phyloP scores from a whole-genome alignment of 2,113 vertebrate species.

The Ammodytes marinus region DNA sequence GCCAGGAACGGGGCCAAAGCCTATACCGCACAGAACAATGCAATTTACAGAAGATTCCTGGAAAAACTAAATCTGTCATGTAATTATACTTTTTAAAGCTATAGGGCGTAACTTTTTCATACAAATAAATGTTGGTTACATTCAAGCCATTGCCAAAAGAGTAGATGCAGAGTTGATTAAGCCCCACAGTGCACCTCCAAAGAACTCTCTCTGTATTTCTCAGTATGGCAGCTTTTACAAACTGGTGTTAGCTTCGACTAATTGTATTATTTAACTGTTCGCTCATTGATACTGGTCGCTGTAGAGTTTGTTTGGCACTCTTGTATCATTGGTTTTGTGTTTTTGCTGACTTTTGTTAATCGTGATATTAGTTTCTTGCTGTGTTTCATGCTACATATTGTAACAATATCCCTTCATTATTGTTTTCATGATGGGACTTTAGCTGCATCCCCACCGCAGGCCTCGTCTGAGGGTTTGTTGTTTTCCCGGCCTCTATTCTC shows the following conservation, averaged over 20 bases:
- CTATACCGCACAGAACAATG: slow-evolving; percentile 41
- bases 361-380: slow-evolving; percentile 44
- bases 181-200: no score
- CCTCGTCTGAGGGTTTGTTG: slow-evolving; percentile 48
- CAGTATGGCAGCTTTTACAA: no score
- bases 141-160: no score
- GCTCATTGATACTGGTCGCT: slow-evolving; percentile 16
- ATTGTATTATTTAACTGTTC: slow-evolving; percentile 16
- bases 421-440: slow-evolving; percentile 52
- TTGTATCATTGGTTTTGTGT: slow-evolving; percentile 10
- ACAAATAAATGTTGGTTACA: no score
- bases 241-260: not conserved
- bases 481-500: slow-evolving; percentile 66
- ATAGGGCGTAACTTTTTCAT: no score
- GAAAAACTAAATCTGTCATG: slow-evolving; percentile 17
- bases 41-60: slow-evolving; percentile 29
- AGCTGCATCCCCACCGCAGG: slow-evolving; percentile 32
- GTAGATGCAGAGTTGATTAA: no score
- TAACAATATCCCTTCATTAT: no score
- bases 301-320: not conserved
- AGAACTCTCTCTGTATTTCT: no score
- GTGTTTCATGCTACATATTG: slow-evolving; percentile 32
- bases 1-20: slow-evolving; percentile 32
- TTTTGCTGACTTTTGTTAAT: slow-evolving; percentile 30
- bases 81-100: no score